Evolutionary conservation across 1,140 invertebrate genomes (phyloP).

Genomic region (Zaprionus africanus): DNA sequence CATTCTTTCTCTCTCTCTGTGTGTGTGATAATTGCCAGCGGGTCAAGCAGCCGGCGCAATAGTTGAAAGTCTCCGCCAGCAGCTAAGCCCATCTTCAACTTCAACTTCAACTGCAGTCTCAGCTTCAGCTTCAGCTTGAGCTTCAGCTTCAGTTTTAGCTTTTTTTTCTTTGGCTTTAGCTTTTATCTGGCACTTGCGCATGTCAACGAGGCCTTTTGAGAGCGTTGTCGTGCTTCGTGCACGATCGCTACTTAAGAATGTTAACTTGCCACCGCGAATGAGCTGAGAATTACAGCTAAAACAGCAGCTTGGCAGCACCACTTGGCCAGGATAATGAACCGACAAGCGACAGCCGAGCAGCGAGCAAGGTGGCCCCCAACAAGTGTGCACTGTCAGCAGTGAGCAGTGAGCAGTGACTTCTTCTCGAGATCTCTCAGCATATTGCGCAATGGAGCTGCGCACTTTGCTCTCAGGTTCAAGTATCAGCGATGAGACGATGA

Average conservation of each 20-base stretch:
- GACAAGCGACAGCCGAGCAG: background rate
- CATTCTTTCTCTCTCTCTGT: background rate
- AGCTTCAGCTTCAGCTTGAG: conserved; percentile 26
- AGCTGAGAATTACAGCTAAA: conserved; percentile 38
- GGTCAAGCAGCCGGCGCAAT: conserved; percentile 55
- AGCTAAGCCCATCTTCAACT: conserved; percentile 16
- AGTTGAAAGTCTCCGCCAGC: conserved; percentile 19
- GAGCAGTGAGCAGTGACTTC: background rate
- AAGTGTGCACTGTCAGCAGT: background rate
- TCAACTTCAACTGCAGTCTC: conserved; percentile 20
- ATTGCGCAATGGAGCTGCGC: conserved; percentile 6
- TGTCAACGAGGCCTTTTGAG: conserved; percentile 18
- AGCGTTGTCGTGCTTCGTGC: conserved; percentile 20
- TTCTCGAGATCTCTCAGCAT: background rate
- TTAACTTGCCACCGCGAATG: conserved; percentile 38
- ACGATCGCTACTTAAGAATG: conserved; percentile 44
- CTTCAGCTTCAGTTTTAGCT: conserved; percentile 7
- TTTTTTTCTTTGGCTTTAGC: conserved; percentile 9
- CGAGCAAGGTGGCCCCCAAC: background rate
- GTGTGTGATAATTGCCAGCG: conserved; percentile 71
- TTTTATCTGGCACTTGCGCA: conserved; percentile 19
- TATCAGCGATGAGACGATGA: background rate
- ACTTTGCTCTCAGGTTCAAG: conserved; percentile 6
- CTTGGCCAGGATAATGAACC: conserved; percentile 29
- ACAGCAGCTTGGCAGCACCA: conserved; percentile 9